Percentiles rank a stretch among this genome's conserved stretches.
These are phyloP conservation scores for Meiosimyza platycephala DNA, from an alignment of 2,888 invertebrate genomes.

Conservation along the genomic window DNA sequence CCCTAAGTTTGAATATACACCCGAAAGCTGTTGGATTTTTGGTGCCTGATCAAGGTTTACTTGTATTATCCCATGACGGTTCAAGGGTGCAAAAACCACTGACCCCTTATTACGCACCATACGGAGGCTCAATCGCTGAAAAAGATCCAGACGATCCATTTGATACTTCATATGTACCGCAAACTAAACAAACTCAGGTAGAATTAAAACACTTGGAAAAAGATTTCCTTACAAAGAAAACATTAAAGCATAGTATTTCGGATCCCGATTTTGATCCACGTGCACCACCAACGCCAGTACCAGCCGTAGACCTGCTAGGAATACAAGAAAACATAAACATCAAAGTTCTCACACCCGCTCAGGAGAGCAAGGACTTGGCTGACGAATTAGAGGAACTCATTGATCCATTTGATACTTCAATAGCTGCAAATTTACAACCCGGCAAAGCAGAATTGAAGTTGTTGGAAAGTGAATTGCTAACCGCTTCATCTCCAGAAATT, in stretches of 20 bases:
- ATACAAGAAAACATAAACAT: slow-evolving; percentile 73
- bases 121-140: slow-evolving; percentile 61
- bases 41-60: slow-evolving; percentile 72
- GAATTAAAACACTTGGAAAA: slow-evolving; percentile 82
- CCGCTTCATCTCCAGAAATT: slow-evolving; percentile 56
- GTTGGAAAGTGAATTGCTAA: slow-evolving; percentile 81
- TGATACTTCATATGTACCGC: slow-evolving; percentile 85
- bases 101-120: slow-evolving; percentile 81
- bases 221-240: slow-evolving; percentile 72
- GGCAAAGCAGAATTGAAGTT: slow-evolving; percentile 82
- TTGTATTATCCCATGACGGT: slow-evolving; percentile 71
- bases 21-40: slow-evolving; percentile 73
- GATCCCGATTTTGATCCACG: slow-evolving; percentile 74
- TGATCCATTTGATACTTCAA: slow-evolving; percentile 89
- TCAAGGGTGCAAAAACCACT: slow-evolving; percentile 77
- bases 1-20: slow-evolving; percentile 72
- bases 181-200: slow-evolving; percentile 80
- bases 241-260: slow-evolving; percentile 72
- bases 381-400: slow-evolving; percentile 65
- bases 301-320: slow-evolving; percentile 65
- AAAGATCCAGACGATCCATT: slow-evolving; percentile 80
- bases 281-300: slow-evolving; percentile 63
- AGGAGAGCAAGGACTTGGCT: slow-evolving; percentile 67
- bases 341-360: slow-evolving; percentile 77
- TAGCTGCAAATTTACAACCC: slow-evolving; percentile 78